Conservation (phyloP, 2,113 vertebrate species). For the Spea multiplicata region DNA sequence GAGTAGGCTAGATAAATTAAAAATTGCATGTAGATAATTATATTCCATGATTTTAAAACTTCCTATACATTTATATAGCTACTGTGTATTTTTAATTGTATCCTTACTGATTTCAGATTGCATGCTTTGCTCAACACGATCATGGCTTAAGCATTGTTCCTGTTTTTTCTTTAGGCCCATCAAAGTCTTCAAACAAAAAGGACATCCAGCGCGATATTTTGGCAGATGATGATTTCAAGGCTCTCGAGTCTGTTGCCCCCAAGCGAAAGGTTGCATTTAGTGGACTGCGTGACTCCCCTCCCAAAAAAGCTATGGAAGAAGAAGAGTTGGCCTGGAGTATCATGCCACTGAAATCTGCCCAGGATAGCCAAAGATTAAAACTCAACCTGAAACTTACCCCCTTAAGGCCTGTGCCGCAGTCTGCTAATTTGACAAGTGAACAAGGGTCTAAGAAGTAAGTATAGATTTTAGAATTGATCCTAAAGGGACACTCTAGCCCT, state of each 20-base stretch:
- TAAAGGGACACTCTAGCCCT: no score
- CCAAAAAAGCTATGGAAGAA: constrained; percentile 48
- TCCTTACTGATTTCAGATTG: no score
- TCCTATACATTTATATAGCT: no score
- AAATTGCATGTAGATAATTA: no score
- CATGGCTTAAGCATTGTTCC: background rate
- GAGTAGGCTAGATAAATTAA: no score
- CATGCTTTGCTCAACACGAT: no score
- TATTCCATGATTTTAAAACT: no score
- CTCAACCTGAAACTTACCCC: constrained; percentile 34
- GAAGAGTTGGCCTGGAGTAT: background rate
- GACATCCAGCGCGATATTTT: constrained; percentile 55
- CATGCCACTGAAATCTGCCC: background rate
- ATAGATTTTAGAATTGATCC: no score
- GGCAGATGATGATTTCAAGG: constrained; percentile 58
- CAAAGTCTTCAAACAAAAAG: constrained; percentile 45
- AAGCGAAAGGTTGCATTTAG: constrained; percentile 62
- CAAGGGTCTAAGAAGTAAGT: background rate
- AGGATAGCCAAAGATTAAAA: background rate
- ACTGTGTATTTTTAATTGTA: no score
- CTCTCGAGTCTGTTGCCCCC: constrained; percentile 29
- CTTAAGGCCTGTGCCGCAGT: constrained; percentile 2
- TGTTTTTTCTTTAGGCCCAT: constrained; percentile 62
- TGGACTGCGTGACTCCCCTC: constrained; percentile 59
- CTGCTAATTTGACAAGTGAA: background rate